These are phyloP conservation scores for Dromiciops gliroides DNA, from an alignment of 2,113 vertebrate genomes.

Conservation along the genomic window DNA sequence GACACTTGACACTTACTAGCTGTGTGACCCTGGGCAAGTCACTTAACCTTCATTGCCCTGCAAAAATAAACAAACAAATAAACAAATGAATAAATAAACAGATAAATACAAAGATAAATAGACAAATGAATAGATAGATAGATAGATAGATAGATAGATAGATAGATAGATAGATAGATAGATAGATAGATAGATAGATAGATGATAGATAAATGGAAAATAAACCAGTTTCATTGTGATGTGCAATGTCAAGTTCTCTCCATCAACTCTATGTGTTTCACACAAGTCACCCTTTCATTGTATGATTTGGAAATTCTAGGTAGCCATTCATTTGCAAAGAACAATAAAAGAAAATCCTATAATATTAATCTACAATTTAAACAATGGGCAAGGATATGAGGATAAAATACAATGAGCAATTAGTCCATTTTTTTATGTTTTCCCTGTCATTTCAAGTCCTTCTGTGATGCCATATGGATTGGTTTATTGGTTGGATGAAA, in stretches of 20 bases:
- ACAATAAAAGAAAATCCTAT: slow-evolving; percentile 50
- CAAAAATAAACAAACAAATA: no score
- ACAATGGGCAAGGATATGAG: slow-evolving; percentile 53
- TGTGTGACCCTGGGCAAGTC: no score
- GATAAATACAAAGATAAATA: no score
- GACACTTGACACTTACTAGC: no score
- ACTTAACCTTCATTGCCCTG: no score
- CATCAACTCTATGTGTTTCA: not conserved
- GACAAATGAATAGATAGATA: no score
- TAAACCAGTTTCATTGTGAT: not conserved
- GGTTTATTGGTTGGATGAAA: slow-evolving; percentile 54
- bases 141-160: no score
- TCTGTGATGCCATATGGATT: slow-evolving; percentile 22
- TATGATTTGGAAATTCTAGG: not conserved
- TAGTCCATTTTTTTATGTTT: slow-evolving; percentile 62
- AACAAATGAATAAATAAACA: no score
- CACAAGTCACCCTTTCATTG: not conserved
- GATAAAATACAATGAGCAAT: slow-evolving; percentile 53
- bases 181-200: no score
- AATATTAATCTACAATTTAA: slow-evolving; percentile 60
- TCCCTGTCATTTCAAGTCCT: slow-evolving; percentile 66
- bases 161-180: no score
- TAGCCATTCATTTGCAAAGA: slow-evolving; percentile 49
- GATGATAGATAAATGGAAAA: no score
- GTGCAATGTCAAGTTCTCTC: not conserved